phyloP scores from a whole-genome alignment of 2,888 invertebrate species.

The Oxyscelio sp. region DNA sequence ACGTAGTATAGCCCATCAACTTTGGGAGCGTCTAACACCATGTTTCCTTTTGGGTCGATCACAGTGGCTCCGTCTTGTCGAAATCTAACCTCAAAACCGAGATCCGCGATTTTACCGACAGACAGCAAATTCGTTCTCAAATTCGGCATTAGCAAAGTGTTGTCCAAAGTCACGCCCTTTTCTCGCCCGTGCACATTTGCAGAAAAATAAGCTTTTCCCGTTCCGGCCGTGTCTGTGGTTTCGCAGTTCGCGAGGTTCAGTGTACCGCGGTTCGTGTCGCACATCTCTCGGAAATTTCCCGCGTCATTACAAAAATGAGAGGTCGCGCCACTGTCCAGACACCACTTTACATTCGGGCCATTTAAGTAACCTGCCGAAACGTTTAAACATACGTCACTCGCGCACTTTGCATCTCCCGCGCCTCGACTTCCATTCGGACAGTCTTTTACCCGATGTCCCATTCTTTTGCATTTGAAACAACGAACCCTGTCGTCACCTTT shows the following conservation, averaged over 20 bases:
- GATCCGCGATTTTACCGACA: too few relatives aligned
- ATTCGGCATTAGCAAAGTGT: conserved; percentile 15
- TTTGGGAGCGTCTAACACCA: not conserved
- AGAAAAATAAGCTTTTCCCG: too few relatives aligned
- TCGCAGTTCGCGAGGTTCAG: conserved; percentile 21
- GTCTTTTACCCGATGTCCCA: not conserved
- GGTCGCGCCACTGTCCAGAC: not conserved
- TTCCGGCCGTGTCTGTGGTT: not conserved
- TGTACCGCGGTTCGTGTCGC: not conserved
- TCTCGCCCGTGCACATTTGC: too few relatives aligned
- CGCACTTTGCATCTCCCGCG: too few relatives aligned
- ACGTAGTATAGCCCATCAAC: conserved; percentile 32
- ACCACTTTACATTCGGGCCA: not conserved
- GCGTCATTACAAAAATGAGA: conserved; percentile 8
- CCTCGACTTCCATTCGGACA: too few relatives aligned
- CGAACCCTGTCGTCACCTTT: too few relatives aligned
- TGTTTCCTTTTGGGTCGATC: not conserved
- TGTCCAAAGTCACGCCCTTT: not conserved
- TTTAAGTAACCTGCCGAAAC: not conserved
- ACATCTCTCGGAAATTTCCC: not conserved
- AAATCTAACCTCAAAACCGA: not conserved
- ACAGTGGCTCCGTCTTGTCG: not conserved
- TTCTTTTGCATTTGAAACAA: not conserved
- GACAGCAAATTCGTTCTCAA: conserved; percentile 13
- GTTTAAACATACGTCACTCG: too few relatives aligned